Evolutionary conservation across 2,888 invertebrate species (phyloP).

Genomic region (Laspeyria flexula): DNA sequence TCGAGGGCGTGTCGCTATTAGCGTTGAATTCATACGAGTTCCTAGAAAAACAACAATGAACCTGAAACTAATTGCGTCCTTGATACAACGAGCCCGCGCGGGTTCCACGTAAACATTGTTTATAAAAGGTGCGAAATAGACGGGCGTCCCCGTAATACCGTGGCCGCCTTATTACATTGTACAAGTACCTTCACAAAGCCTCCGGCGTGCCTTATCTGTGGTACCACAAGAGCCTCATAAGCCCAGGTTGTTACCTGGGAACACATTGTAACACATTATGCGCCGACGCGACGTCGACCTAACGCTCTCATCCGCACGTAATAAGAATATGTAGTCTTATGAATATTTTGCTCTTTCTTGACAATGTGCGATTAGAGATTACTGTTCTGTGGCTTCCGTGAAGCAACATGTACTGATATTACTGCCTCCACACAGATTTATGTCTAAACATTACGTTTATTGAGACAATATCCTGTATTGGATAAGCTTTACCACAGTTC

Average conservation of each 20-base stretch:
- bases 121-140: conserved; percentile 73
- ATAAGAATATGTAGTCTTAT: conserved; percentile 76
- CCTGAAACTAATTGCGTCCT: conserved; percentile 66
- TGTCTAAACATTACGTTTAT: conserved; percentile 8
- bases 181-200: conserved; percentile 75
- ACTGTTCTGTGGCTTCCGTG: conserved; percentile 45
- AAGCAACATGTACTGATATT: conserved; percentile 38
- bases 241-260: conserved; percentile 80
- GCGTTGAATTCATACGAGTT: conserved; percentile 37
- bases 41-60: conserved; percentile 51
- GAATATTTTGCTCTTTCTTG: conserved; percentile 69
- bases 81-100: conserved; percentile 54
- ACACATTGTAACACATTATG: conserved; percentile 83
- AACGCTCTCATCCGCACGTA: conserved; percentile 69
- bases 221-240: conserved; percentile 75
- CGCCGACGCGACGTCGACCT: conserved; percentile 69
- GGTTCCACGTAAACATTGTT: conserved; percentile 65
- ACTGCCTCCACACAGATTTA: conserved; percentile 29
- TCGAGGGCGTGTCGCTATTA: conserved; percentile 33
- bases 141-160: conserved; percentile 59
- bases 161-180: conserved; percentile 77
- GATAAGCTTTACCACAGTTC: neutral
- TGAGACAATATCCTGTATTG: conserved; percentile 4
- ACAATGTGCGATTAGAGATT: conserved; percentile 65
- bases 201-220: conserved; percentile 80